Conservation (phyloP, 2,888 invertebrate species). For the Lithophane ornitopus region DNA sequence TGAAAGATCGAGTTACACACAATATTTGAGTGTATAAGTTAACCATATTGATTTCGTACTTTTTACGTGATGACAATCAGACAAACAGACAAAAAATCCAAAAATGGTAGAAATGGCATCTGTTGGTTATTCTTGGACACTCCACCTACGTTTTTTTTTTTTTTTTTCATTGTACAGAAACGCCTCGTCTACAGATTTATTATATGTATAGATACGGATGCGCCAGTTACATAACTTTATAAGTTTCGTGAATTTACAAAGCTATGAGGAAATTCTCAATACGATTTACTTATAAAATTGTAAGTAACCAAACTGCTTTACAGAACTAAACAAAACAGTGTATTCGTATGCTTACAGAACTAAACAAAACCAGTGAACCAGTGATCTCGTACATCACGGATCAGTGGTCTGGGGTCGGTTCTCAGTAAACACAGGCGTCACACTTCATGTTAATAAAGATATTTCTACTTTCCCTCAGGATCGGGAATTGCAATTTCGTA, state of each 20-base stretch:
- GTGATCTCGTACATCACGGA: neutral
- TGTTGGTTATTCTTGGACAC: too few species aligned
- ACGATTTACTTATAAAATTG: slow-evolving; percentile 4
- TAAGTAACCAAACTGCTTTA: neutral
- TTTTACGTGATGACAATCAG: too few species aligned
- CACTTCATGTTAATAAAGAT: neutral
- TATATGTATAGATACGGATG: neutral
- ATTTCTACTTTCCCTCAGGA: slow-evolving; percentile 31
- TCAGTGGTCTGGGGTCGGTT: neutral
- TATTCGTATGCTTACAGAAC: neutral
- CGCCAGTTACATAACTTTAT: neutral
- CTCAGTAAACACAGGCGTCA: neutral
- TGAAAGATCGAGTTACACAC: too few species aligned
- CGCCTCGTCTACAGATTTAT: too few species aligned
- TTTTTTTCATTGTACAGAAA: too few species aligned
- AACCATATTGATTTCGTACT: too few species aligned
- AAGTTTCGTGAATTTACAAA: neutral
- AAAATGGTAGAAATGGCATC: too few species aligned
- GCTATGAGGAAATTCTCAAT: neutral
- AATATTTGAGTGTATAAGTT: too few species aligned
- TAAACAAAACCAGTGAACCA: neutral
- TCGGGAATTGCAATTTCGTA: slow-evolving; percentile 14
- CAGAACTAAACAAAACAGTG: neutral
- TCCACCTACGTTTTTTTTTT: too few species aligned
- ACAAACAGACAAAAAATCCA: too few species aligned